phyloP scores from a whole-genome alignment of 1,140 invertebrate species.

The Fopius arisanus region DNA sequence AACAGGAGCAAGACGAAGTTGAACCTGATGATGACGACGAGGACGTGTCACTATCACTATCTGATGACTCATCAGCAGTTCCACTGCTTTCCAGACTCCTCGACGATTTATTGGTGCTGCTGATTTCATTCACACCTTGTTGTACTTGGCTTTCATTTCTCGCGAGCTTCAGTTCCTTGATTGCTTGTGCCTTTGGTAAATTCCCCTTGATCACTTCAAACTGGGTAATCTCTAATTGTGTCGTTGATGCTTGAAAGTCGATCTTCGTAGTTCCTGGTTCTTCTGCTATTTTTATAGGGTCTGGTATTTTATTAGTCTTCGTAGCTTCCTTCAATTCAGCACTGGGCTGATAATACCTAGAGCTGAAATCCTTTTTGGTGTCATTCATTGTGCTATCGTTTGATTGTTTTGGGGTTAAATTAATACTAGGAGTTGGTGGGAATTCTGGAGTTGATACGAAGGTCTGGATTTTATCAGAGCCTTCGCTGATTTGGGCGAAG shows the following conservation, averaged over 20 bases:
- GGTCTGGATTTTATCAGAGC: constrained; percentile 47
- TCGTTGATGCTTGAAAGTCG: neutral
- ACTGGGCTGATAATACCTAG: constrained; percentile 54
- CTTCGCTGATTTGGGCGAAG: constrained; percentile 39
- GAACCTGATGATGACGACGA: constrained; percentile 43
- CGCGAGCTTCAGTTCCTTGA: constrained; percentile 54
- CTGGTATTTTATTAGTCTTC: constrained; percentile 5
- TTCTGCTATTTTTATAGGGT: neutral
- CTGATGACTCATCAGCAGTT: constrained; percentile 32
- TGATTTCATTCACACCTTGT: neutral
- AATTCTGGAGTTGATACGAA: constrained; percentile 57
- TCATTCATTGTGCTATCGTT: constrained; percentile 40
- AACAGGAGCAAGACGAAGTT: constrained; percentile 26
- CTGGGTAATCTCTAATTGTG: constrained; percentile 51
- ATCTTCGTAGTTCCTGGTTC: neutral
- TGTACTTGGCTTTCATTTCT: constrained; percentile 35
- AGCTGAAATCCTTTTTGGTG: constrained; percentile 34
- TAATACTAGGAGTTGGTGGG: constrained; percentile 54
- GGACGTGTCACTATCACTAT: constrained; percentile 41
- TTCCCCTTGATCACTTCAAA: constrained; percentile 61
- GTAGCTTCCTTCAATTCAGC: constrained; percentile 28
- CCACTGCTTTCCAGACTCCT: constrained; percentile 9
- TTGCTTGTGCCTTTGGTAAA: constrained; percentile 51
- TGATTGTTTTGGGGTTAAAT: constrained; percentile 48
- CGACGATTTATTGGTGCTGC: neutral